Evolutionary conservation across 2,113 vertebrate species (phyloP), one percentile per base, ranked within the genome.

Genomic region (Mormyrus lacerda): DNA sequence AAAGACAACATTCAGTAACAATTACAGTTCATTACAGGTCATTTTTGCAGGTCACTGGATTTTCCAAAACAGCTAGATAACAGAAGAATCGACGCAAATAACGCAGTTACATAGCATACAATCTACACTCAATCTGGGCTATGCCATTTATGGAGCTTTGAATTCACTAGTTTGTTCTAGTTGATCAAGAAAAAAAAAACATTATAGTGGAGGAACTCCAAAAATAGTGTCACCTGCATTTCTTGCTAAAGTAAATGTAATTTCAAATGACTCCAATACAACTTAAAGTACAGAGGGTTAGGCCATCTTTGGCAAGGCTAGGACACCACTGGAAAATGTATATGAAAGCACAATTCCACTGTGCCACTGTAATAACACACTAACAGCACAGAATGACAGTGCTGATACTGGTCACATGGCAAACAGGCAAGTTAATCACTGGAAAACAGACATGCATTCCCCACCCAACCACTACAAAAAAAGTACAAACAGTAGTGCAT

Each of bases 1-100:
- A 65, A 53, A 39, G 27, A 82, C 19, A 73, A 58, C 19, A 73
- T 45, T 89, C 76, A 89, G 88, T 35, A 89, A 89, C 27, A 44
- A 27, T 9, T 53, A 73, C 3, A 3, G 47, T 13, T 85, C 13
- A 85, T 55, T 31, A 4, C 2, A 84, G 4, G 45, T 11, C 35
- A 55, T n/a, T 53, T 48, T 50, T 87, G 35, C 82, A 58, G 39
- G 21, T 21, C 8, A 15, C 24, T 10, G 85, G 31, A 27, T 53
- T 85, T 85, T 61, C 27, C 45, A 85, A 85, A 79, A 55, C 19
- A 27, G 69, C 35, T 53, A 44, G 7, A 76, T 51, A 51, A 39
- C 51, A 39, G 69, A 48, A n/a, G 87, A 88, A 35, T 21, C 11
- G 44, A 27, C 3, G 19, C 35, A 31, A 53, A 53, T 19, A 53